Conservation (phyloP, 2,113 vertebrate genomes). For the Podiceps cristatus region DNA sequence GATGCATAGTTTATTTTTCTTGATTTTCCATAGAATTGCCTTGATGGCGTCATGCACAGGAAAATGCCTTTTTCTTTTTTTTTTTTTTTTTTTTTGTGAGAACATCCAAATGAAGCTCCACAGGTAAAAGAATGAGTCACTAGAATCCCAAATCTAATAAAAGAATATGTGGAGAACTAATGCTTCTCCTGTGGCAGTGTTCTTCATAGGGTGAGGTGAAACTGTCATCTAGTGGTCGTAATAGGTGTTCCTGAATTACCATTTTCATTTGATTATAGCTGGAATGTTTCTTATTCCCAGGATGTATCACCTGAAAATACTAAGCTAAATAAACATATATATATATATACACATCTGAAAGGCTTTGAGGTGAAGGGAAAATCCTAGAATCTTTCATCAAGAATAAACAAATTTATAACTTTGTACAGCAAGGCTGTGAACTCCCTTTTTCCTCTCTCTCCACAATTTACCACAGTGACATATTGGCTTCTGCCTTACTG, state of each 20-base stretch:
- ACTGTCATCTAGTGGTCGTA: conserved; percentile 78
- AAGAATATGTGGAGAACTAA: not conserved
- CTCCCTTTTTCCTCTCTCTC: not conserved
- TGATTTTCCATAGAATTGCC: not conserved
- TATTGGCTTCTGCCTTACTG: not conserved
- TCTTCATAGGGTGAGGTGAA: conserved; percentile 57
- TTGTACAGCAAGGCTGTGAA: not conserved
- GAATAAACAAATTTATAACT: not conserved
- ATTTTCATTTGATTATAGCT: not conserved
- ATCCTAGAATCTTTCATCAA: not conserved
- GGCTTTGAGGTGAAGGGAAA: not conserved
- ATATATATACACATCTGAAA: not conserved
- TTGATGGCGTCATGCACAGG: not conserved
- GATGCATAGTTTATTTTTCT: not conserved
- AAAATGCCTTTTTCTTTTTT: not conserved
- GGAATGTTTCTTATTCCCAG: not conserved
- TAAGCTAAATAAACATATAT: not conserved
- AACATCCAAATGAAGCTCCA: not conserved
- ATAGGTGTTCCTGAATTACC: not conserved
- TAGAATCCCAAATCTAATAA: not conserved
- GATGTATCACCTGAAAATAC: not conserved
- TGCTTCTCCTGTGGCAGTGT: not conserved
- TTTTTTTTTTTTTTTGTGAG: not conserved
- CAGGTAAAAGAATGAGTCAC: not conserved
- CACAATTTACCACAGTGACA: not conserved